These are phyloP conservation scores for Syrmaticus mikado DNA, from an alignment of 2,113 vertebrate species.

Conservation along the genomic window DNA sequence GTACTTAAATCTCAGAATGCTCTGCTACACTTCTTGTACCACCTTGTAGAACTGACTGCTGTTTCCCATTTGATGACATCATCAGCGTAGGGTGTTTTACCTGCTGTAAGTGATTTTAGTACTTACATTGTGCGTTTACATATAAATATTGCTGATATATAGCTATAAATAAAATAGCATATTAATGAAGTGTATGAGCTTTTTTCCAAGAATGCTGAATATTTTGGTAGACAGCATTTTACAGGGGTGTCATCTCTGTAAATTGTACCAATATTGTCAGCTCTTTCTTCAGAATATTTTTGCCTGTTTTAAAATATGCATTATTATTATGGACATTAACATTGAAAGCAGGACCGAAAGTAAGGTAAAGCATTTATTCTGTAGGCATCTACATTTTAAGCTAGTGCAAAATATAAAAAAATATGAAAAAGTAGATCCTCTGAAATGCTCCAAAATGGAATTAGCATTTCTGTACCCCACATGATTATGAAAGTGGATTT, in stretches of 20 bases:
- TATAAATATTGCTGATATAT: background rate
- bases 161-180: background rate
- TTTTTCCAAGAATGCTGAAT: background rate
- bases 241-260: background rate
- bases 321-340: background rate
- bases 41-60: background rate
- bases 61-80: background rate
- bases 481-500: background rate
- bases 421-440: background rate
- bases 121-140: background rate
- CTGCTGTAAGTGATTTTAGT: background rate
- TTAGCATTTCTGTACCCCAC: background rate
- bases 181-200: background rate
- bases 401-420: background rate
- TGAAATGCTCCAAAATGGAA: background rate
- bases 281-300: background rate
- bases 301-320: background rate
- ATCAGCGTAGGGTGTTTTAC: background rate
- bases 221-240: background rate
- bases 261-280: background rate
- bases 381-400: background rate
- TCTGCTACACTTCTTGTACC: conserved; percentile 3
- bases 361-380: background rate
- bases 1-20: conserved; percentile 21
- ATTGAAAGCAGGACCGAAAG: background rate